Conservation (phyloP, 2,888 invertebrate species). For the Phragmatobia fuliginosa region DNA sequence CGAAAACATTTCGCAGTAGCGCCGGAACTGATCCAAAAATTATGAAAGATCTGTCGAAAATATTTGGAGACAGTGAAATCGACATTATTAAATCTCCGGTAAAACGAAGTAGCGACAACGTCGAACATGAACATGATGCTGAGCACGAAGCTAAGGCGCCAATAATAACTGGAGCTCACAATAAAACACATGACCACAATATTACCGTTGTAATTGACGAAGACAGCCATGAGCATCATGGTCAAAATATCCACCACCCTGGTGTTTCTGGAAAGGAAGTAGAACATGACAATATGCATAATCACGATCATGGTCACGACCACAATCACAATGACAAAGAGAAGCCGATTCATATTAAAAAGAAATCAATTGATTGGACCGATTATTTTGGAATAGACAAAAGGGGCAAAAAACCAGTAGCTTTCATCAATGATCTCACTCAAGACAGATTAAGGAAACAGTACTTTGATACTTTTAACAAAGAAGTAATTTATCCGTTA, state of each 20-base stretch:
- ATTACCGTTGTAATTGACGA: constrained; percentile 61
- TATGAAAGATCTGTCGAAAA: constrained; percentile 89
- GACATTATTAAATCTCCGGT: constrained; percentile 82
- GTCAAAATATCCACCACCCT: constrained; percentile 68
- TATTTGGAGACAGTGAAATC: constrained; percentile 86
- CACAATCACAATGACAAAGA: constrained; percentile 63
- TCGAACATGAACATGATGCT: constrained; percentile 26
- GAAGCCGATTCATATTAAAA: constrained; percentile 87
- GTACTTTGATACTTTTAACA: constrained; percentile 79
- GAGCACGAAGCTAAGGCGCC: constrained; percentile 78
- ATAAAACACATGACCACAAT: constrained; percentile 64
- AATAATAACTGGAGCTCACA: constrained; percentile 64
- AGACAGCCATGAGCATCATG: constrained; percentile 72
- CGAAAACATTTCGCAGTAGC: constrained; percentile 74
- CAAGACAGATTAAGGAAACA: constrained; percentile 80
- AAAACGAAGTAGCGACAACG: constrained; percentile 82
- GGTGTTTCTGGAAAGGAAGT: constrained; percentile 62
- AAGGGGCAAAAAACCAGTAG: constrained; percentile 89
- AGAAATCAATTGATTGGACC: constrained; percentile 95
- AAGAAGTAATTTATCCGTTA: constrained; percentile 76
- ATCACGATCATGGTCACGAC: constrained; percentile 52
- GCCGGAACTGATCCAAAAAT: constrained; percentile 90
- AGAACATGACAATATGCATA: constrained; percentile 45
- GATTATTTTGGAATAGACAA: constrained; percentile 95
- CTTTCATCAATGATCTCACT: constrained; percentile 69